phyloP scores from a whole-genome alignment of 2,113 vertebrate species.

The human (Homo sapiens) region GRCh38 chr7:12088501-12089000 shows the following conservation, averaged over 20 bases:
- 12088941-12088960: neutral
- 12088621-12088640: neutral
- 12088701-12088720: neutral
- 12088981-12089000: neutral
- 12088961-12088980: neutral
- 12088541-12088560: neutral
- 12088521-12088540: neutral
- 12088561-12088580: conserved; percentile 3
- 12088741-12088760: neutral
- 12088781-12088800: neutral
- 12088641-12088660: neutral
- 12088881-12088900: neutral
- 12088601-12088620: neutral
- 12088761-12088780: neutral
- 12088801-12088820: neutral
- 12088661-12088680: neutral
- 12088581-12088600: neutral
- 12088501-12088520: neutral
- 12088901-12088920: neutral
- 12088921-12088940: rapidly evolving
- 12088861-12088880: neutral
- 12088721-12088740: neutral
- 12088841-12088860: neutral
- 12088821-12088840: neutral
- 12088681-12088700: neutral